Percentiles rank a stretch among this genome's conserved stretches.
Conservation (phyloP, 2,888 invertebrate genomes). For the Agriopis aurantiaria region DNA sequence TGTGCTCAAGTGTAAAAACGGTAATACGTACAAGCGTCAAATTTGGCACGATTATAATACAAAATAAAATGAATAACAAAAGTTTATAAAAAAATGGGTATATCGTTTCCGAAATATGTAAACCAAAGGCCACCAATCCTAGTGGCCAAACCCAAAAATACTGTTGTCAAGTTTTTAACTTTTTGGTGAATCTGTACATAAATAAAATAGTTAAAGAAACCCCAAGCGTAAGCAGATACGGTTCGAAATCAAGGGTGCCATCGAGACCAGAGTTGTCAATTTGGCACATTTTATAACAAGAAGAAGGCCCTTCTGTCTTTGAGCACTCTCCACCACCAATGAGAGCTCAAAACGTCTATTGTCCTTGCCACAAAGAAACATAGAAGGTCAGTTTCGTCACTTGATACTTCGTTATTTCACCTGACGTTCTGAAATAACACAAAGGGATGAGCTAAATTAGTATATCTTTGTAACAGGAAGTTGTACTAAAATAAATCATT, state of each 20-base stretch:
- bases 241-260: conserved; percentile 68
- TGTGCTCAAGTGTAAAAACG: no score
- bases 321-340: conserved; percentile 60
- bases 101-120: no score
- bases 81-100: no score
- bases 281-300: conserved; percentile 76
- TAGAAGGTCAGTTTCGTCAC: conserved; percentile 57
- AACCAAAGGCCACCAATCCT: no score
- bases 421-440: conserved; percentile 41
- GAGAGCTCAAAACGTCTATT: conserved; percentile 70
- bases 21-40: no score
- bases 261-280: conserved; percentile 73
- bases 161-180: neutral
- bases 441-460: conserved; percentile 26
- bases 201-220: conserved; percentile 38
- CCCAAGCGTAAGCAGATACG: conserved; percentile 46
- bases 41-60: no score
- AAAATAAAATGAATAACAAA: no score
- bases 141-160: no score
- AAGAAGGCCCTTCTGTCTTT: conserved; percentile 61
- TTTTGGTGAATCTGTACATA: conserved; percentile 31
- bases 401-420: conserved; percentile 60
- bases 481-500: conserved; percentile 45
- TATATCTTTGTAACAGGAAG: conserved; percentile 25
- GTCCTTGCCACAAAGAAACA: conserved; percentile 66